Evolutionary conservation across 1,140 invertebrate genomes (phyloP).

Genomic region (Plutomurus gul): DNA sequence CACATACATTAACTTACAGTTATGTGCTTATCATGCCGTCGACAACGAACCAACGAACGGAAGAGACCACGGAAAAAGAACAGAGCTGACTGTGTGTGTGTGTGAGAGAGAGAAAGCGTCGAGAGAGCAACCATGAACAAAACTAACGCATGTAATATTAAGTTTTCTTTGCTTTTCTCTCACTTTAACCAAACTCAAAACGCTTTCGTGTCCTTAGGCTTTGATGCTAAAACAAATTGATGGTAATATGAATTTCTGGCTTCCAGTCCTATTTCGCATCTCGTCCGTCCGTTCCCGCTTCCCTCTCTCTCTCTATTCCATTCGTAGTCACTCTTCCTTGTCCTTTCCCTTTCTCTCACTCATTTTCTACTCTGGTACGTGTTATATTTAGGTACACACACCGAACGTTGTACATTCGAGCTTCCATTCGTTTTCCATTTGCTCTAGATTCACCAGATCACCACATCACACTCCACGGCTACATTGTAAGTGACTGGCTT

Average conservation of each 20-base stretch:
- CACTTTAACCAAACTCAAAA: slow-evolving; percentile 37
- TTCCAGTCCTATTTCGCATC: neutral
- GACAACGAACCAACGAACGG: too few species aligned
- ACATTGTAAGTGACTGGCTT: too few species aligned
- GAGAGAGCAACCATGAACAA: neutral
- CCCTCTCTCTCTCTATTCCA: neutral
- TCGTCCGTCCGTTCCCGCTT: neutral
- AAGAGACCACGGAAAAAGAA: too few species aligned
- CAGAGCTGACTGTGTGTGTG: neutral
- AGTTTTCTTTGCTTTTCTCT: slow-evolving; percentile 43
- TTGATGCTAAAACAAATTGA: slow-evolving; percentile 45
- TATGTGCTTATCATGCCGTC: too few species aligned
- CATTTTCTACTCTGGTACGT: neutral
- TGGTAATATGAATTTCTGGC: slow-evolving; percentile 40
- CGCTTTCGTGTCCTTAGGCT: slow-evolving; percentile 41
- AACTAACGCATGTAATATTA: slow-evolving; percentile 32
- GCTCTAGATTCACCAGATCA: too few species aligned
- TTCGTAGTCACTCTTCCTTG: neutral
- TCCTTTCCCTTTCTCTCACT: neutral
- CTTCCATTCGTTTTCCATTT: neutral
- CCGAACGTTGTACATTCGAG: neutral
- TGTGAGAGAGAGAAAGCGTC: too few species aligned
- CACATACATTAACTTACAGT: too few species aligned
- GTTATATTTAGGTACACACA: neutral
- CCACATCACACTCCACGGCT: too few species aligned